These are phyloP conservation scores for Gonatopus flavifemur DNA, from an alignment of 1,140 invertebrate species.

Conservation along the genomic window DNA sequence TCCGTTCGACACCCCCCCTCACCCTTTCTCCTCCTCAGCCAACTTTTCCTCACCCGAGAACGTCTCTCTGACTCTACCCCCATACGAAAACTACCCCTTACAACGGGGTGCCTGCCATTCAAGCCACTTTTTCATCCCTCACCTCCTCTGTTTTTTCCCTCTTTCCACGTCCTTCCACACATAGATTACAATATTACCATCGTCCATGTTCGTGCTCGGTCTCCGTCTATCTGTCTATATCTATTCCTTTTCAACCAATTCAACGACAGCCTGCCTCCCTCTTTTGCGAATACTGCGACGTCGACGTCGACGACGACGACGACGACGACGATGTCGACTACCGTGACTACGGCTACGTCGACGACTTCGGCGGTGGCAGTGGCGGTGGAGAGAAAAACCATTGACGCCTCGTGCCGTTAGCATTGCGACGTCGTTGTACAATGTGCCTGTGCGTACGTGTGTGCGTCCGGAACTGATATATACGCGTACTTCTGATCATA, in stretches of 20 bases:
- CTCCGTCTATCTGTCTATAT: constrained; percentile 6
- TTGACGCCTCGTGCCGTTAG: neutral
- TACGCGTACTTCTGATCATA: constrained; percentile 54
- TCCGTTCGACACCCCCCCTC: constrained; percentile 45
- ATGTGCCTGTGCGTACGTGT: constrained; percentile 2
- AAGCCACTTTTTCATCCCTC: constrained; percentile 55
- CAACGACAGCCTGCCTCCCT: constrained; percentile 3
- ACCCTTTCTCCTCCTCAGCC: constrained; percentile 15
- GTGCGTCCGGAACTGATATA: constrained; percentile 46
- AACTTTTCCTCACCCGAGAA: constrained; percentile 14
- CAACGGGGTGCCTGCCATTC: constrained; percentile 43
- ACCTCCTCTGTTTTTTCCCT: constrained; percentile 42
- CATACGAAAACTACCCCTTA: constrained; percentile 50
- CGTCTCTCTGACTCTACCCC: constrained; percentile 18
- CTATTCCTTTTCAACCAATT: neutral
- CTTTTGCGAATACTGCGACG: neutral
- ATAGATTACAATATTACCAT: constrained; percentile 59
- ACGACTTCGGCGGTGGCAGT: neutral
- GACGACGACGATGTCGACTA: no score
- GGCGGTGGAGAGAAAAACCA: no score
- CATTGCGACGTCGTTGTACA: neutral
- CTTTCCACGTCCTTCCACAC: constrained; percentile 54
- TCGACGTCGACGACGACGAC: neutral
- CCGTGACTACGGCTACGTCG: neutral
- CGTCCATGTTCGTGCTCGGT: constrained; percentile 12